A percentile compares a stretch with the other conserved stretches of the same genome.
Conservation (phyloP, 2,797 vertebrate genomes). For the Peromyscus attwateri region DNA sequence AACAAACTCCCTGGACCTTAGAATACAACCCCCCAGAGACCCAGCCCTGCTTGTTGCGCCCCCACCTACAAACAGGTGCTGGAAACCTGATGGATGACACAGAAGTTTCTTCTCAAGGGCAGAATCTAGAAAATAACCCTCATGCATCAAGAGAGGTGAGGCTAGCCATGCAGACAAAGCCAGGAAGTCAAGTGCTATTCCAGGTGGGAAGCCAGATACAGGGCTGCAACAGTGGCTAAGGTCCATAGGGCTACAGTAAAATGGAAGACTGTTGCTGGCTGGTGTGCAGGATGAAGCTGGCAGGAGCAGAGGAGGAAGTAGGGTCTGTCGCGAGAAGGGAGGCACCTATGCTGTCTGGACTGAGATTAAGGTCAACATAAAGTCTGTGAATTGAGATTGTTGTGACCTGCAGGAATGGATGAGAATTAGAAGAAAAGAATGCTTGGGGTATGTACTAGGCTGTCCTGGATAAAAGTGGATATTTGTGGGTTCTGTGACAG, state of each 20-base stretch:
- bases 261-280: neutral
- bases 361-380: rapidly evolving
- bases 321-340: neutral
- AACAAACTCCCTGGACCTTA: rapidly evolving
- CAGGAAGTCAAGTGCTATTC: rapidly evolving
- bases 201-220: neutral
- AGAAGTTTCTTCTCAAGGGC: neutral
- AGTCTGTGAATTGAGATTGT: neutral
- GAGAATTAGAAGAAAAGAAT: neutral
- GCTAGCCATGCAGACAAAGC: too few species aligned
- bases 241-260: rapidly evolving
- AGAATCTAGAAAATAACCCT: too few species aligned
- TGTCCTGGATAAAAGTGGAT: rapidly evolving
- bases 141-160: rapidly evolving
- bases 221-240: rapidly evolving
- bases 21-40: too few species aligned
- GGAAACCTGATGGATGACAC: rapidly evolving
- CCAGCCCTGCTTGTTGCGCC: rapidly evolving
- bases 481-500: rapidly evolving
- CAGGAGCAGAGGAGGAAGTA: rapidly evolving
- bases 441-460: too few species aligned
- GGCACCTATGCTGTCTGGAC: rapidly evolving
- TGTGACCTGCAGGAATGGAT: rapidly evolving
- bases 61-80: rapidly evolving
- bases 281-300: rapidly evolving